Base-by-base conservation (phyloP, 2,888 invertebrate species). In the Dexiosoma caninum region DNA sequence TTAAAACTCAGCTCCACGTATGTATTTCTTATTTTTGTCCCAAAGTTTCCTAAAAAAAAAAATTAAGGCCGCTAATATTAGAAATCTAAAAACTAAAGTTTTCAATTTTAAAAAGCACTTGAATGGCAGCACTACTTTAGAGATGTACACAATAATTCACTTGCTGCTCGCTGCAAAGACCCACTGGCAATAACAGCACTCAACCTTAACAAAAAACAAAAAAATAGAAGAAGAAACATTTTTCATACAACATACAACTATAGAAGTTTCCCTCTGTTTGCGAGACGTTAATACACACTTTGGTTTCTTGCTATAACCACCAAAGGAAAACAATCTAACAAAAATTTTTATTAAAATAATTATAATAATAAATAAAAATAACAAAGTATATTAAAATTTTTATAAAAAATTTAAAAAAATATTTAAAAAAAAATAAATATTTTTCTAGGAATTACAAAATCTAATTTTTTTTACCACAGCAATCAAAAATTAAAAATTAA, bases 241-340 rank as follows among this genome's bases (percentile, higher is more conserved):
- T 55, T 74, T 62, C 69, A 74, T 69, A 74, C 75, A 80, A 75
- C 75, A 75, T 32, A 75, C 55, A 77, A 77, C 77, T 83, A 81
- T 87, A 87, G 88, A 88, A 88, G 88, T 87, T 88, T 87, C 89
- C 88, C 88, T 86, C 88, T 85, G 85, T 85, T 85, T 84, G 78
- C 70, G 78, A 75, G 81, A 74, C 85, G 87, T 89, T 90, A 89
- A 90, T 90, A 89, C 88, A 89, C 88, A 89, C 89, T 89, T 90
- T 89, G 90, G 90, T 90, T 89, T 90, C 90, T 88, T 89, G 87
- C 90, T 87, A 89, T 77, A 80, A 87, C 86, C 88, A 88, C 86
- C 86, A 85, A 86, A 83, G 80, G 82, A 79, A 55, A 78, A 69
- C 57, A 81, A 77, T 72, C 74, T 76, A 70, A 81, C 62, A 83